Conservation (phyloP, 2,888 invertebrate species). For the Oithona nana region DNA sequence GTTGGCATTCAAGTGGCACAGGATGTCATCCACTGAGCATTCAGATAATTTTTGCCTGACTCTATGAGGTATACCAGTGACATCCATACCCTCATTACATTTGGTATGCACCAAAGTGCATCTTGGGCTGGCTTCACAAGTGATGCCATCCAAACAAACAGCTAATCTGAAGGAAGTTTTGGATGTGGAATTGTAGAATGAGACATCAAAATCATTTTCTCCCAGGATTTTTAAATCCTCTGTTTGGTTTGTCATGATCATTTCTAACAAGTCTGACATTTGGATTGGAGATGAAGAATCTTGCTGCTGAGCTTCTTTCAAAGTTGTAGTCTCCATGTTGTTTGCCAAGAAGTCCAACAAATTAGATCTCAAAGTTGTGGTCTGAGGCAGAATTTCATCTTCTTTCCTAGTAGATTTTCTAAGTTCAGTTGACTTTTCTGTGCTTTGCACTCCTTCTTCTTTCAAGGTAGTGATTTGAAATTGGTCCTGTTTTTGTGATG, state of each 20-base stretch:
- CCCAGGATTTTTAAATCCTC: neutral
- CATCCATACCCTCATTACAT: slow-evolving; percentile 11
- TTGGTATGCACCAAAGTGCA: neutral
- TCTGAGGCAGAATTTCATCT: too few species aligned
- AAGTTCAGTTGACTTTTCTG: too few species aligned
- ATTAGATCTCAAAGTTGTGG: neutral
- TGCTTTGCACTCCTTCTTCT: too few species aligned
- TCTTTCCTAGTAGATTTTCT: too few species aligned
- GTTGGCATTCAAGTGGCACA: slow-evolving; percentile 4
- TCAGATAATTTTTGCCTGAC: slow-evolving; percentile 8
- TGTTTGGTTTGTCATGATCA: too few species aligned
- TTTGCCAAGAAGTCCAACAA: neutral
- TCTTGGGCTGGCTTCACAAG: neutral
- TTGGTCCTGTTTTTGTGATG: too few species aligned
- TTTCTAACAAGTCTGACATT: too few species aligned
- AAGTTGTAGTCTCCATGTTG: neutral
- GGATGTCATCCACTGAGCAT: slow-evolving; percentile 8
- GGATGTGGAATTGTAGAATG: slow-evolving; percentile 5
- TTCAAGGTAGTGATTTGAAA: too few species aligned
- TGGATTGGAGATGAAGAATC: neutral
- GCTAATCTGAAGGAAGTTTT: neutral
- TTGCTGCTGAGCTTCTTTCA: neutral
- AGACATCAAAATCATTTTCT: neutral
- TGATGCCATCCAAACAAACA: slow-evolving; percentile 9
- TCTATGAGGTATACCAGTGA: neutral